These are phyloP conservation scores for Drepana arcuata DNA, from an alignment of 1,140 invertebrate species.

Conservation along the genomic window DNA sequence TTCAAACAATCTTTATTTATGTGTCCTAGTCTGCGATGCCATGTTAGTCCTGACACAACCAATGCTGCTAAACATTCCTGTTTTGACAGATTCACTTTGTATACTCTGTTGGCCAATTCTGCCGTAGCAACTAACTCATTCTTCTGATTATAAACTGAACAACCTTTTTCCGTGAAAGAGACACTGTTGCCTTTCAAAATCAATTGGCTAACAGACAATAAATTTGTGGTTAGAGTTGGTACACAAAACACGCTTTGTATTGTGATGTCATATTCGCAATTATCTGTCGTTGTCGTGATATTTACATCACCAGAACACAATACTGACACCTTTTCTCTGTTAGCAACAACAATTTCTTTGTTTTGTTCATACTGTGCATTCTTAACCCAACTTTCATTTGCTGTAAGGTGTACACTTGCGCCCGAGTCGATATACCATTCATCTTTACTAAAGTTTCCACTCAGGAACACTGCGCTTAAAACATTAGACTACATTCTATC, in stretches of 20 bases:
- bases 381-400: conserved; percentile 13
- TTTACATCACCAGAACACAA: conserved; percentile 20
- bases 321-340: conserved; percentile 21
- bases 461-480: conserved; percentile 22
- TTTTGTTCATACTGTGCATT: conserved; percentile 1
- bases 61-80: neutral
- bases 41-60: neutral
- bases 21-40: neutral
- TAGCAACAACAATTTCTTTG: conserved; percentile 22
- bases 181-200: neutral
- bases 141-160: neutral
- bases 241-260: neutral
- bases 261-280: neutral
- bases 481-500: conserved; percentile 13
- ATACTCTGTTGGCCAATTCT: neutral
- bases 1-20: neutral
- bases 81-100: neutral
- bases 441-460: conserved; percentile 13
- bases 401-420: conserved; percentile 28
- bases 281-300: conserved; percentile 10
- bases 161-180: neutral
- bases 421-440: conserved; percentile 37
- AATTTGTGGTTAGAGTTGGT: neutral
- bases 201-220: too few species aligned
- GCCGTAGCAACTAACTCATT: neutral